These are phyloP conservation scores for Monochamus saltuarius DNA, from an alignment of 1,140 invertebrate species.

Conservation along the genomic window DNA sequence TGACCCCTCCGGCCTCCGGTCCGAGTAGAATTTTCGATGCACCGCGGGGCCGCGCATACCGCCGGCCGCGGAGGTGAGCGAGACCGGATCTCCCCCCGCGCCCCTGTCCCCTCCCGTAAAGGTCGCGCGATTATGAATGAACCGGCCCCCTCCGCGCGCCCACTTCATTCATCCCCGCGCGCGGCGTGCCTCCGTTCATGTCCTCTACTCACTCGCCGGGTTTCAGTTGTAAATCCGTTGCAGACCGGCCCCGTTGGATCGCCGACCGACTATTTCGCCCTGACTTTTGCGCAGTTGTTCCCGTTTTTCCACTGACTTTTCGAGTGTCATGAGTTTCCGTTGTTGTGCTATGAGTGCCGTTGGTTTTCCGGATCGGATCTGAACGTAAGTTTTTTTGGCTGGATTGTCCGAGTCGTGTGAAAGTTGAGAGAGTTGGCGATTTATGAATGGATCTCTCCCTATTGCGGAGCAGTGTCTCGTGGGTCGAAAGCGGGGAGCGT, in stretches of 20 bases:
- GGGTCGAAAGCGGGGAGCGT: too few species aligned
- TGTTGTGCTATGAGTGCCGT: too few species aligned
- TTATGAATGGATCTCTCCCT: too few species aligned
- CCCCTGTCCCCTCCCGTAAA: constrained; percentile 21
- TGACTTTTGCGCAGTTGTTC: constrained; percentile 22
- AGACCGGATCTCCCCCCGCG: constrained; percentile 30
- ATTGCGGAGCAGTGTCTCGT: too few species aligned
- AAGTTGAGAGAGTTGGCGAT: too few species aligned
- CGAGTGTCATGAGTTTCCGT: not conserved
- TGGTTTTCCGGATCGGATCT: too few species aligned
- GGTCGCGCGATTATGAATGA: constrained; percentile 38
- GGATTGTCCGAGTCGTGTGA: too few species aligned
- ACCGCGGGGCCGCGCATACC: not conserved
- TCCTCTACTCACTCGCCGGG: constrained; percentile 28
- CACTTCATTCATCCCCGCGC: constrained; percentile 23
- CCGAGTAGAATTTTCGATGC: too few species aligned
- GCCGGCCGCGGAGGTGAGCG: constrained; percentile 4
- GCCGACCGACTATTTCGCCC: not conserved
- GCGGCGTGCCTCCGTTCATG: constrained; percentile 33
- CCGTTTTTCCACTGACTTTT: constrained; percentile 10
- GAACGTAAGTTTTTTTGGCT: too few species aligned
- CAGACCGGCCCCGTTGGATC: constrained; percentile 8
- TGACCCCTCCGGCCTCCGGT: too few species aligned
- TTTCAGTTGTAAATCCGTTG: constrained; percentile 38
- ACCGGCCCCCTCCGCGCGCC: constrained; percentile 15